Conservation (phyloP, 1,140 invertebrate species). For the Globodera ellingtonae region DNA sequence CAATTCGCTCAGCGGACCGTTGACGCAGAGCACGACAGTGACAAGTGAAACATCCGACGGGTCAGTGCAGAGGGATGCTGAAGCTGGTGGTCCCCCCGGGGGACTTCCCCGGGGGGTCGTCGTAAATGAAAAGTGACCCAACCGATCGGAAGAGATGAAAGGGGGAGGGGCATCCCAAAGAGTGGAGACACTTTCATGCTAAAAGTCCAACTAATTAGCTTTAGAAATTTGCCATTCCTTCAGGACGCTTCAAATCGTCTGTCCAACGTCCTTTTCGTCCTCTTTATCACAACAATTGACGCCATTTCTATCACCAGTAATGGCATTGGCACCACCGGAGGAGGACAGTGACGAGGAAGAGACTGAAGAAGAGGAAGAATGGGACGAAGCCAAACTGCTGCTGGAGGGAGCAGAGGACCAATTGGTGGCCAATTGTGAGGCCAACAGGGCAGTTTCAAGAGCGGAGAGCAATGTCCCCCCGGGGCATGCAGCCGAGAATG, state of each 20-base stretch:
- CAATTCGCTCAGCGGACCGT: background rate
- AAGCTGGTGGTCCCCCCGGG: background rate
- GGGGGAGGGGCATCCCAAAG: no score
- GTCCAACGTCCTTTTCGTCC: background rate
- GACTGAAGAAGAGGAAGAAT: background rate
- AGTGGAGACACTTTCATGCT: no score
- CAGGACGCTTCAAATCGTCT: background rate
- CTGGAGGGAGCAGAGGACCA: background rate
- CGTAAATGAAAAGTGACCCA: no score
- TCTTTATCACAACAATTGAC: background rate
- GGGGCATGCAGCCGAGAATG: background rate
- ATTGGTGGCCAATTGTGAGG: background rate
- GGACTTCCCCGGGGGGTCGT: no score
- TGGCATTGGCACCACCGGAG: background rate
- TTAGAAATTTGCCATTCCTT: background rate
- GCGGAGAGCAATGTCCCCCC: background rate
- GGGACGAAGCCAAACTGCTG: background rate
- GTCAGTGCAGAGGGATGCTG: background rate
- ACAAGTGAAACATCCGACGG: background rate
- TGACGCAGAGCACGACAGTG: conserved; percentile 7
- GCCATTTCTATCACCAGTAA: background rate
- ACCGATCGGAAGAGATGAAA: no score
- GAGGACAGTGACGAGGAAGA: background rate
- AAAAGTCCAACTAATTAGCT: no score
- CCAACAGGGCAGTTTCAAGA: background rate